Percentiles rank a stretch among this genome's conserved stretches.
phyloP scores from a whole-genome alignment of 1,140 invertebrate species.

The Tyrophagus putrescentiae region DNA sequence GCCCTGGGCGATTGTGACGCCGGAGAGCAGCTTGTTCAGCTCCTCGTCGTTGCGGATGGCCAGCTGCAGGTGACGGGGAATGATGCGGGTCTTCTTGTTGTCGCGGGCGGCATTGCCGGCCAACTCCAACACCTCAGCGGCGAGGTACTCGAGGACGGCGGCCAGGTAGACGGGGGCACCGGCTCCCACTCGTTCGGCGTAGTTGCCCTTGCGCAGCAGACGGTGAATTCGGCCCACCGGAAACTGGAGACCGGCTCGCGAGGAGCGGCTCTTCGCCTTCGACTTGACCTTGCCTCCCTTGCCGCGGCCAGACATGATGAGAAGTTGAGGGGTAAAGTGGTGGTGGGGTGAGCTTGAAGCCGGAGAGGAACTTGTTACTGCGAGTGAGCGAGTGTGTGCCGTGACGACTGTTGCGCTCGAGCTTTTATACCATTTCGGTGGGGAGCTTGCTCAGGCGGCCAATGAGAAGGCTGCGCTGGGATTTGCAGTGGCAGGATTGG shows the following conservation, averaged over 20 bases:
- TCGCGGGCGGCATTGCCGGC: constrained; percentile 55
- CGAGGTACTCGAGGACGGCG: constrained; percentile 40
- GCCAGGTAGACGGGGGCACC: constrained; percentile 44
- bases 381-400: too few relatives aligned
- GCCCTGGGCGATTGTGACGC: constrained; percentile 66
- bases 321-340: too few relatives aligned
- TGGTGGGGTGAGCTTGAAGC: neutral
- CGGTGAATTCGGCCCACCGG: constrained; percentile 53
- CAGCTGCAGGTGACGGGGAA: constrained; percentile 62
- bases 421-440: too few relatives aligned
- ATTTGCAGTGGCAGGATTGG: too few relatives aligned
- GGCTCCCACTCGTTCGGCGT: constrained; percentile 39
- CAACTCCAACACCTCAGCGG: constrained; percentile 47
- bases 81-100: constrained; percentile 49
- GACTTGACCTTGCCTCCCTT: constrained; percentile 41
- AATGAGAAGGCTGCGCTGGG: too few relatives aligned
- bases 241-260: constrained; percentile 49
- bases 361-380: neutral
- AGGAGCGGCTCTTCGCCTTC: constrained; percentile 44
- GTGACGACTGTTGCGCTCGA: too few relatives aligned
- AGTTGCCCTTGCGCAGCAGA: constrained; percentile 46
- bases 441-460: too few relatives aligned
- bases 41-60: constrained; percentile 75
- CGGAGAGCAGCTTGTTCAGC: constrained; percentile 55
- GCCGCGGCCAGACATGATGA: constrained; percentile 36